Base-by-base conservation (phyloP, 2,888 invertebrate genomes). In the Magallana nippona region DNA sequence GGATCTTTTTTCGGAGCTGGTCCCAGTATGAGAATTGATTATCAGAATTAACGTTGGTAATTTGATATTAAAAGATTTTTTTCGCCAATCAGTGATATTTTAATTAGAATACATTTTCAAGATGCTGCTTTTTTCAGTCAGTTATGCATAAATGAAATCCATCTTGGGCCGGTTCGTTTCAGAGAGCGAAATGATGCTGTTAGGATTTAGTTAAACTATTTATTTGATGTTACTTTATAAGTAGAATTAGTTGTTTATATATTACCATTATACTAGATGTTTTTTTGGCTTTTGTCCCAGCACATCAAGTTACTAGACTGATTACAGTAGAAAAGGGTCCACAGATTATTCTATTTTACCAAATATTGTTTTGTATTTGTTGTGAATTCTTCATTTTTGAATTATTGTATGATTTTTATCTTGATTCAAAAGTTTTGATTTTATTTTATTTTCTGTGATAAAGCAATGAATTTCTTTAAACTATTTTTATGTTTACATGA, bases 311-410 rank as follows among this genome's bases (percentile, higher is more conserved):
- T 32, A 71, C 71, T 27, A 44, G 44, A 8, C 15, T 71, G 71
- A 32, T 27, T 32, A 71, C 71, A 13, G 22, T 71, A 27, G 71
- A n/a, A 60, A 60, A 71, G 32, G 15, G 32, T 27, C 32, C 71
- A 27, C 27, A 15, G 32, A 32, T 71, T 11, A 71, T 71, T 71
- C 27, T 71, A 71, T 22, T 71, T 71, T 71, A 71, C 22, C 71
- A 71, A 22, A 19, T 71, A 71, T 71, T 71, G 71, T 71, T 71
- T 71, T 71, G 71, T 71, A 71, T 71, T 71, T 71, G 71, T 71
- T 71, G 71, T 71, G 71, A 71, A 27, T 71, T 71, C n/a, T 60
- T 60, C 17, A 60, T 44, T 44, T 44, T 44, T 44, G 44, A 44
- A 44, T 44, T 44, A 71, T 71, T 71, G 32, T 71, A 71, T 71